Evolutionary conservation across 2,113 vertebrate species (phyloP).

Genomic region (Cariama cristata): DNA sequence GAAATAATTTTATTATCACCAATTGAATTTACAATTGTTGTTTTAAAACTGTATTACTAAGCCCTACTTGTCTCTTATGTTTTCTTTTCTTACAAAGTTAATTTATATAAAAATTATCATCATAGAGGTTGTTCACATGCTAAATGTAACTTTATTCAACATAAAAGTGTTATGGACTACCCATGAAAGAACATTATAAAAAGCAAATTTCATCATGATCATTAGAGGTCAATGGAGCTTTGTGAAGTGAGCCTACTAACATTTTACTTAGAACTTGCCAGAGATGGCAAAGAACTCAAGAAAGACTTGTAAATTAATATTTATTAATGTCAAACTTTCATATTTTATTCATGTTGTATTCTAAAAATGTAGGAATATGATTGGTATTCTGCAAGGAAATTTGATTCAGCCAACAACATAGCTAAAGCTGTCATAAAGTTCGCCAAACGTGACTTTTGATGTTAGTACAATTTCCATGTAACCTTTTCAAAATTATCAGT

Average conservation of each 20-base stretch:
- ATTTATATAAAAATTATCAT: not conserved
- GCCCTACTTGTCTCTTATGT: not conserved
- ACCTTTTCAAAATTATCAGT: slow-evolving; percentile 57
- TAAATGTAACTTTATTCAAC: not conserved
- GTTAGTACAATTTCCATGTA: slow-evolving; percentile 43
- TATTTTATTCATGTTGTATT: slow-evolving; percentile 40
- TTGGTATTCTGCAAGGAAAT: slow-evolving; percentile 46
- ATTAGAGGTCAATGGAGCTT: not conserved
- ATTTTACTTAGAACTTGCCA: not conserved
- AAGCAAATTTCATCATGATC: not conserved
- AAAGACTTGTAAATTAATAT: slow-evolving; percentile 16
- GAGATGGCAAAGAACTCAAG: not conserved
- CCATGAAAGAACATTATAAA: not conserved
- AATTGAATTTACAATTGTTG: not conserved
- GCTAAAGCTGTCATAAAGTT: slow-evolving; percentile 36
- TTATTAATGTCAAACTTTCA: slow-evolving; percentile 37
- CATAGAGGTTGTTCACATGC: not conserved
- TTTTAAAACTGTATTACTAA: not conserved
- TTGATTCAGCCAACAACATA: not conserved
- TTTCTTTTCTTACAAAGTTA: not conserved
- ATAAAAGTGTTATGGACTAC: not conserved
- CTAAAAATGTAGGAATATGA: not conserved
- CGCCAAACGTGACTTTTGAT: slow-evolving; percentile 1
- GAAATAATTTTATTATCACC: not conserved
- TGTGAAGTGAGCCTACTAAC: not conserved